These are phyloP conservation scores for Cheilosia variabilis DNA, from an alignment of 2,888 invertebrate genomes.

Conservation along the genomic window DNA sequence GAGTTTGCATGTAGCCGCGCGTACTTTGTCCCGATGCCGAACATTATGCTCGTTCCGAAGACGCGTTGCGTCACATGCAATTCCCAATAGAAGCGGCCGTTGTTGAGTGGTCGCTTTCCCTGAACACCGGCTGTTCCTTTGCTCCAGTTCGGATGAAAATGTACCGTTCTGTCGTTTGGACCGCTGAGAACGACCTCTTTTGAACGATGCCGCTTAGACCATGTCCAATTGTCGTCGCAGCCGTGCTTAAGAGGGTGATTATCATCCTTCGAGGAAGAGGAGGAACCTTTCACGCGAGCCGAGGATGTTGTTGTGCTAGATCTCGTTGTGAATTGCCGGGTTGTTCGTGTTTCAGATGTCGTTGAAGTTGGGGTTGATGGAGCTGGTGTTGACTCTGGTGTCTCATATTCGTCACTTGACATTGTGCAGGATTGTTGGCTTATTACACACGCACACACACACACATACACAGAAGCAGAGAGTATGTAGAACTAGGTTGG, in stretches of 20 bases:
- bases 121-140: constrained; percentile 89
- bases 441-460: constrained; percentile 11
- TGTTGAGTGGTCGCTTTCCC: constrained; percentile 87
- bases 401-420: constrained; percentile 70
- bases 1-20: constrained; percentile 87
- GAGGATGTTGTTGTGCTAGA: constrained; percentile 37
- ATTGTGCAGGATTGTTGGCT: constrained; percentile 28
- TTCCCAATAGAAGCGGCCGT: constrained; percentile 88
- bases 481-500: constrained; percentile 18
- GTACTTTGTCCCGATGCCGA: constrained; percentile 87
- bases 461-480: not conserved
- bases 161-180: constrained; percentile 85
- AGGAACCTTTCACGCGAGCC: constrained; percentile 54
- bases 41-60: constrained; percentile 91
- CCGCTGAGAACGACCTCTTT: constrained; percentile 86
- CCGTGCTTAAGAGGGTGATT: constrained; percentile 82
- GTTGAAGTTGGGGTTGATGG: constrained; percentile 63
- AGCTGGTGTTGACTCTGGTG: constrained; percentile 72
- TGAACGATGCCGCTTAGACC: constrained; percentile 86
- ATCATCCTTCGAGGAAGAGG: constrained; percentile 64
- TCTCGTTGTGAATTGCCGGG: constrained; percentile 58
- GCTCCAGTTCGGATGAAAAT: constrained; percentile 91
- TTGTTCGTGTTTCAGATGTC: constrained; percentile 38
- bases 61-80: constrained; percentile 86
- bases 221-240: constrained; percentile 88